Evolutionary conservation across 2,797 vertebrate species (phyloP).

Genomic region (Mormyrops attenuatus): DNA sequence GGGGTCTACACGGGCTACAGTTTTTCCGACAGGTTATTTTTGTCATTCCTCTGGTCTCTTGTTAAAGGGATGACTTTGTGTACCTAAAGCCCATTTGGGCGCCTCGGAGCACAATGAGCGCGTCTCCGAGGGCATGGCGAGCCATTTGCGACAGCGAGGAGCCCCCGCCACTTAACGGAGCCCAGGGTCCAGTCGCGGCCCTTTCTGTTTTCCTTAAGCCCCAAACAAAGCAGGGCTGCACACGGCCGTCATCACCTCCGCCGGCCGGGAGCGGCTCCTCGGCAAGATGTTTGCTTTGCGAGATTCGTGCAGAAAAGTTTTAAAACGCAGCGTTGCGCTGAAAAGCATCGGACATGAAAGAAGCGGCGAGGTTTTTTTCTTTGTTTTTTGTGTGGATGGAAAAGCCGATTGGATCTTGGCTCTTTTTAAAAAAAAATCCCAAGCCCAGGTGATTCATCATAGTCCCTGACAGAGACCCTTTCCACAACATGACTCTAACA

Average conservation of each 20-base stretch:
- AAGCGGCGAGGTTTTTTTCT: slow-evolving; percentile 28
- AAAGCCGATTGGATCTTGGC: slow-evolving; percentile 44
- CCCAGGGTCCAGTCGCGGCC: slow-evolving; percentile 29
- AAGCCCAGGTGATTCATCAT: slow-evolving; percentile 49
- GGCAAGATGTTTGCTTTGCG: slow-evolving; percentile 49
- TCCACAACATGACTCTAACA: slow-evolving; percentile 48
- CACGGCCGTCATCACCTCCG: slow-evolving; percentile 42
- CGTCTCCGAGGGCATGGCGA: neutral
- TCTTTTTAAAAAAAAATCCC: slow-evolving; percentile 29
- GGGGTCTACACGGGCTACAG: neutral
- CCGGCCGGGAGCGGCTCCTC: slow-evolving; percentile 44
- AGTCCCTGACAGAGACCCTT: slow-evolving; percentile 47
- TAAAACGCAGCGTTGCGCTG: slow-evolving; percentile 34
- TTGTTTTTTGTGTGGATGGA: slow-evolving; percentile 44
- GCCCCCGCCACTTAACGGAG: slow-evolving; percentile 35
- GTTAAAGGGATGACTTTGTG: neutral
- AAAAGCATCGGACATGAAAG: slow-evolving; percentile 43
- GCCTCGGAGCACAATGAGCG: neutral
- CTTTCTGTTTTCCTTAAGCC: slow-evolving; percentile 37
- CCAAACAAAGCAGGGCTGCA: slow-evolving; percentile 38
- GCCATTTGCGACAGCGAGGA: slow-evolving; percentile 4
- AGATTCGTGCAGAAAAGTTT: slow-evolving; percentile 29
- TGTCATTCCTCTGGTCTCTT: neutral
- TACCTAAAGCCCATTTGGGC: neutral
- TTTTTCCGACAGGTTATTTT: neutral